Evolutionary conservation across 2,797 vertebrate species (phyloP).

Genomic region (Amblyraja radiata): DNA sequence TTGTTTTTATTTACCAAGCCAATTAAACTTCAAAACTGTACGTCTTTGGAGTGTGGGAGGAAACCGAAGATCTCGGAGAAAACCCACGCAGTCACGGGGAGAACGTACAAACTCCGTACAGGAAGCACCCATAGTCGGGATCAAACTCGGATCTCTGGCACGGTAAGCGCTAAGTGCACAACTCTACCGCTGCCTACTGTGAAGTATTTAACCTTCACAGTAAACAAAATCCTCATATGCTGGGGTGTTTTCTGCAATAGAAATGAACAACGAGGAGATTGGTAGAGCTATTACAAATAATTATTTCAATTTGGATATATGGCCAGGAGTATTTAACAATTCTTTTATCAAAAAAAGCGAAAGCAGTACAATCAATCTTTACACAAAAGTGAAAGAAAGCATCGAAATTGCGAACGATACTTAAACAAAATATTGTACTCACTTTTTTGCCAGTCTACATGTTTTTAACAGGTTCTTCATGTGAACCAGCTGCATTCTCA

Average conservation of each 20-base stretch:
- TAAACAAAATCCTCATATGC: neutral
- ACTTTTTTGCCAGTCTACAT: conserved; percentile 86
- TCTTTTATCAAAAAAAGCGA: neutral
- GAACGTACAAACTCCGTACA: too few relatives aligned
- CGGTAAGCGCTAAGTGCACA: too few relatives aligned
- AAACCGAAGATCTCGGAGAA: too few relatives aligned
- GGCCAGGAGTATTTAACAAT: neutral
- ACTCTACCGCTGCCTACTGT: too few relatives aligned
- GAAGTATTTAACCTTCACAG: neutral
- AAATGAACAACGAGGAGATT: neutral
- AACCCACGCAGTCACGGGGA: too few relatives aligned
- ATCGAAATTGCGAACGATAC: neutral
- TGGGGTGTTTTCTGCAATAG: too few relatives aligned
- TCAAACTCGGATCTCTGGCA: too few relatives aligned
- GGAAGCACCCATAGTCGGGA: too few relatives aligned
- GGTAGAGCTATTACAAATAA: neutral
- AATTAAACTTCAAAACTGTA: too few relatives aligned
- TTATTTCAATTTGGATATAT: neutral
- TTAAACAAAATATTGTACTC: conserved; percentile 49
- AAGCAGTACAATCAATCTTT: neutral
- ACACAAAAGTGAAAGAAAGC: neutral
- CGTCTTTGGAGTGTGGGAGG: too few relatives aligned
- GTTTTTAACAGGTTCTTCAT: conserved; percentile 97
- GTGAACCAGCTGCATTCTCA: conserved; percentile 83
- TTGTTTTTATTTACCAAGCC: too few relatives aligned